These are phyloP conservation scores for Morpho achilles DNA, from an alignment of 2,888 invertebrate genomes.

Conservation along the genomic window DNA sequence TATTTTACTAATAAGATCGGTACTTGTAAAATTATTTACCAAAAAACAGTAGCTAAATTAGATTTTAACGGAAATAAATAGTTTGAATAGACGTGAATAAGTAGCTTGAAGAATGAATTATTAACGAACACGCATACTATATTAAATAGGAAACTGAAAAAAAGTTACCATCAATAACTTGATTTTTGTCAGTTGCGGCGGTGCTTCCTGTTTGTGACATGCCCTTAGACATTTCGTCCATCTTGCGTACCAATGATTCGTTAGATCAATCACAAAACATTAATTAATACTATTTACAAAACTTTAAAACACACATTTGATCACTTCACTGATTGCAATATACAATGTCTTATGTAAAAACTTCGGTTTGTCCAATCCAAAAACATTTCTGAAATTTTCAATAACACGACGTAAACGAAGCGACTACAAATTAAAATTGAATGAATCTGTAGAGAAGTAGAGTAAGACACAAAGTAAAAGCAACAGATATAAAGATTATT, in stretches of 20 bases:
- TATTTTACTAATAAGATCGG: not conserved
- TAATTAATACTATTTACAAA: constrained; percentile 58
- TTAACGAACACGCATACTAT: not conserved
- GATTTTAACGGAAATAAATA: not conserved
- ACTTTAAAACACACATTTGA: constrained; percentile 48
- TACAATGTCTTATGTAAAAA: constrained; percentile 58
- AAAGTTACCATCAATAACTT: constrained; percentile 69
- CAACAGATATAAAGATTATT: not conserved
- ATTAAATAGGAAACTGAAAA: constrained; percentile 11
- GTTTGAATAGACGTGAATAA: too few relatives aligned
- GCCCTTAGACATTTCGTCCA: constrained; percentile 79
- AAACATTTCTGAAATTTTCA: constrained; percentile 57
- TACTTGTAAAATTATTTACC: not conserved
- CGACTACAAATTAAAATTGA: constrained; percentile 44
- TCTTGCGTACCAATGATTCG: constrained; percentile 75
- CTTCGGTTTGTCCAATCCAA: constrained; percentile 58
- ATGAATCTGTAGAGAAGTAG: constrained; percentile 29
- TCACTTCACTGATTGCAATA: constrained; percentile 48
- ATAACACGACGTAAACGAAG: constrained; percentile 47
- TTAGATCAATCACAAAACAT: constrained; percentile 71
- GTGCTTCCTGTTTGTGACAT: constrained; percentile 79
- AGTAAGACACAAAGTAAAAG: constrained; percentile 1
- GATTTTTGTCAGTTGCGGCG: constrained; percentile 72
- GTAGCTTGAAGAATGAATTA: not conserved
- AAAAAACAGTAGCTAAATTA: constrained; percentile 2